Percentiles rank a stretch among this genome's conserved stretches.
Conservation (phyloP, 23 tunicate species). For the Halocynthia aurantium region DNA sequence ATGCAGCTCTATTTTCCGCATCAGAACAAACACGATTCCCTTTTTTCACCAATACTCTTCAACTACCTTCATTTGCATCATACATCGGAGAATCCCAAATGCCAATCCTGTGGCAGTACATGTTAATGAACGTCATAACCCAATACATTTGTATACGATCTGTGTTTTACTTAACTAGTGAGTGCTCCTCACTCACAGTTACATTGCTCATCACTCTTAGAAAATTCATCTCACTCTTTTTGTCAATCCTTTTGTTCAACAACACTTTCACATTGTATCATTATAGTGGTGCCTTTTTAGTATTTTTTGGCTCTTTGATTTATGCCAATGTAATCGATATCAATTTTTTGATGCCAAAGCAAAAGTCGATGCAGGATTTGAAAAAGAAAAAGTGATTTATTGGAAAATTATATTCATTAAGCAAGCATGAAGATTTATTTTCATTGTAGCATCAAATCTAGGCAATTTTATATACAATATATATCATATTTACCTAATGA, state of each 20-base stretch:
- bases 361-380: too few relatives aligned
- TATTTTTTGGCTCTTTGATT: conserved; percentile 64
- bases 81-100: conserved; percentile 1
- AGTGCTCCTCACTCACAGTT: conserved; percentile 76
- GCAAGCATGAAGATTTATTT: too few relatives aligned
- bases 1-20: conserved; percentile 31
- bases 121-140: conserved; percentile 65
- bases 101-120: conserved; percentile 88
- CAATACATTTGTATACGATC: conserved; percentile 95
- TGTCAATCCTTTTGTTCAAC: conserved; percentile 80
- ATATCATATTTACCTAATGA: too few relatives aligned
- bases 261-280: conserved; percentile 59
- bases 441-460: too few relatives aligned
- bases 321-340: conserved; percentile 47
- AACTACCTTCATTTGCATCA: not conserved
- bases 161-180: conserved; percentile 71
- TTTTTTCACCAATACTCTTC: conserved; percentile 6
- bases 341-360: not conserved
- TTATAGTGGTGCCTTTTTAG: conserved; percentile 70
- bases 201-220: conserved; percentile 84
- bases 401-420: too few relatives aligned
- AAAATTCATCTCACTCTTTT: conserved; percentile 70
- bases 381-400: too few relatives aligned
- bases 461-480: too few relatives aligned
- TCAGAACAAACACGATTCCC: conserved; percentile 40